Evolutionary conservation across 2,113 vertebrate genomes (phyloP).

Genomic region (Platysteira castanea): DNA sequence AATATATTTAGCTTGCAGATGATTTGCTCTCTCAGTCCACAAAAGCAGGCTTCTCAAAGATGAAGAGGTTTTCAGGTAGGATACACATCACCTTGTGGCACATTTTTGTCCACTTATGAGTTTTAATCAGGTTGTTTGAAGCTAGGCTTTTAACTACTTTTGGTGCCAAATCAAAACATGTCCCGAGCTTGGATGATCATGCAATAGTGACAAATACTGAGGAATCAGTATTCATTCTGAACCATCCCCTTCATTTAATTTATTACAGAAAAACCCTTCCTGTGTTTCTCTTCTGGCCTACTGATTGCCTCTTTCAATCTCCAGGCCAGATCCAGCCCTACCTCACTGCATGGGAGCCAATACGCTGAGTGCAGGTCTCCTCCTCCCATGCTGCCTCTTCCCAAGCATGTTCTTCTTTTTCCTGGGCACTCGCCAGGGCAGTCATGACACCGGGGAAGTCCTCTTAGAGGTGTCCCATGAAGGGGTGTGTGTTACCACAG

Average conservation of each 20-base stretch:
- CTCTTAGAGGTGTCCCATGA: not conserved
- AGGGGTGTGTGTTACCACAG: accelerated
- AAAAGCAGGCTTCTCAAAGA: not conserved
- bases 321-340: not conserved
- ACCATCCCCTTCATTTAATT: not conserved
- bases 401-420: not conserved
- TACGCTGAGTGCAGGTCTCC: not conserved
- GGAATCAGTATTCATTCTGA: not conserved
- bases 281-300: not conserved
- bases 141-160: not conserved
- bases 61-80: not conserved
- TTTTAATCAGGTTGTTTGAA: not conserved
- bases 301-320: not conserved
- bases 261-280: not conserved
- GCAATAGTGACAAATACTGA: not conserved
- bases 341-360: not conserved
- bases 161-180: not conserved
- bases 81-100: not conserved
- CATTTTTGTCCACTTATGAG: not conserved
- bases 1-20: not conserved
- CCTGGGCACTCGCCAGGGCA: not conserved
- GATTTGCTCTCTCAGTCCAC: not conserved
- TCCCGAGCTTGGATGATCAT: not conserved
- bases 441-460: not conserved
- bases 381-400: not conserved